A percentile compares a stretch with the other conserved stretches of the same genome.
phyloP scores from a whole-genome alignment of 2,888 invertebrate species.

The Spialia ferax region DNA sequence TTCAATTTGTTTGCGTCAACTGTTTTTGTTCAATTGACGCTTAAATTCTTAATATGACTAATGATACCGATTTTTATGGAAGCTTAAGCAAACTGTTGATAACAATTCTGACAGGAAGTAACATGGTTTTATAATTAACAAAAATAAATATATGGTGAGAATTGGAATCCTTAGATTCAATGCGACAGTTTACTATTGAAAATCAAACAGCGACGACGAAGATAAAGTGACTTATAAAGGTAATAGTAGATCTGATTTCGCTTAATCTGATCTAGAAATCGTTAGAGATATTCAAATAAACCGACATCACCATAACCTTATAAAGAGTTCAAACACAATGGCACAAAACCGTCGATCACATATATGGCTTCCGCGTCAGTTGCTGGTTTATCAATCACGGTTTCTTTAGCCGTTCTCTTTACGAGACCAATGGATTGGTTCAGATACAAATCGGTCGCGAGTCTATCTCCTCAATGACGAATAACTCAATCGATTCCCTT shows the following conservation, averaged over 20 bases:
- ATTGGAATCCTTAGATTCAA: neutral
- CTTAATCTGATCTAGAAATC: slow-evolving; percentile 19
- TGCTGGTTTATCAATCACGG: slow-evolving; percentile 58
- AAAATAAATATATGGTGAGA: slow-evolving; percentile 16
- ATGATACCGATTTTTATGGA: slow-evolving; percentile 71
- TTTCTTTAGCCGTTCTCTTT: slow-evolving; percentile 52
- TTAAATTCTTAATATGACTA: slow-evolving; percentile 75
- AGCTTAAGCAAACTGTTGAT: slow-evolving; percentile 57
- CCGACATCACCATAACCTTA: slow-evolving; percentile 25
- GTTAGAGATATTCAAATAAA: slow-evolving; percentile 21
- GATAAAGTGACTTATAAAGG: neutral
- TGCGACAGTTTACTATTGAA: neutral
- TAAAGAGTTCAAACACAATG: slow-evolving; percentile 24
- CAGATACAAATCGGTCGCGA: slow-evolving; percentile 69
- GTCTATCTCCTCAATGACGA: slow-evolving; percentile 60
- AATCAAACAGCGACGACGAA: neutral
- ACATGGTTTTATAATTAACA: slow-evolving; percentile 6
- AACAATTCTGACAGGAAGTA: slow-evolving; percentile 11
- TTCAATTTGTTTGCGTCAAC: slow-evolving; percentile 82
- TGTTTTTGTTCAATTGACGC: slow-evolving; percentile 85
- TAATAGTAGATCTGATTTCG: slow-evolving; percentile 5
- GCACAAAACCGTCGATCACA: slow-evolving; percentile 17
- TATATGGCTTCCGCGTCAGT: slow-evolving; percentile 47
- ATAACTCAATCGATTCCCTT: slow-evolving; percentile 71
- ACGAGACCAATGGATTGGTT: slow-evolving; percentile 67